phyloP scores from a whole-genome alignment of 2,888 invertebrate genomes.

The Eustalomyia histrio region DNA sequence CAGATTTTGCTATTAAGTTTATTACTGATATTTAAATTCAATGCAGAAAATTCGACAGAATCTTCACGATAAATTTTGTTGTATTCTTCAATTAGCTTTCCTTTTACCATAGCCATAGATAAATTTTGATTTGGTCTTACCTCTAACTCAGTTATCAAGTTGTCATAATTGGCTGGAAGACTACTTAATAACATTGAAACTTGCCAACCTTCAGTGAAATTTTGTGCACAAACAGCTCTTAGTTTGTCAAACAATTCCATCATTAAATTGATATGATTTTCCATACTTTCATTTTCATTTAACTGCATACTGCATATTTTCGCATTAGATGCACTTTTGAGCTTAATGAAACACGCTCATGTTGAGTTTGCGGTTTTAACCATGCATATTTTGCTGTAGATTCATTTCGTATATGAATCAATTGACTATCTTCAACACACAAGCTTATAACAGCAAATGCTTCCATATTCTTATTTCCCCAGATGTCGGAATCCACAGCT shows the following conservation, averaged over 20 bases:
- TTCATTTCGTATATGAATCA: slow-evolving; percentile 34
- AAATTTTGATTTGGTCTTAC: too few relatives aligned
- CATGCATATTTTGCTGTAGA: slow-evolving; percentile 14
- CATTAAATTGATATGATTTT: slow-evolving; percentile 21
- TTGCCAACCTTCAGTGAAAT: slow-evolving; percentile 32
- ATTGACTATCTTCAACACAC: slow-evolving; percentile 36
- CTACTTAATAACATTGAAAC: slow-evolving; percentile 33
- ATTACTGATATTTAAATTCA: too few relatives aligned
- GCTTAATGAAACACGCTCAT: slow-evolving; percentile 20
- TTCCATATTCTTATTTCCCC: slow-evolving; percentile 19
- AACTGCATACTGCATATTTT: slow-evolving; percentile 34
- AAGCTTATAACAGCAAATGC: slow-evolving; percentile 26
- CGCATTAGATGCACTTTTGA: slow-evolving; percentile 26
- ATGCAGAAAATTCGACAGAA: too few relatives aligned
- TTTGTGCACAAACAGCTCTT: not conserved
- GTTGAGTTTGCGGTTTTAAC: slow-evolving; percentile 4
- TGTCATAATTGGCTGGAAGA: slow-evolving; percentile 15
- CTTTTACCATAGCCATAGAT: too few relatives aligned
- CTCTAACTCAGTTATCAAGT: slow-evolving; percentile 15
- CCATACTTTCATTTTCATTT: slow-evolving; percentile 28
- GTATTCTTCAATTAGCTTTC: too few relatives aligned
- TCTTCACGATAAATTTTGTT: too few relatives aligned
- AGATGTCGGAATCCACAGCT: too few relatives aligned
- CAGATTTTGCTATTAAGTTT: slow-evolving; percentile 1
- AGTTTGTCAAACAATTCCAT: slow-evolving; percentile 14